Conservation (phyloP, 2,797 vertebrate species). For the Poeciliopsis paucimaculata region DNA sequence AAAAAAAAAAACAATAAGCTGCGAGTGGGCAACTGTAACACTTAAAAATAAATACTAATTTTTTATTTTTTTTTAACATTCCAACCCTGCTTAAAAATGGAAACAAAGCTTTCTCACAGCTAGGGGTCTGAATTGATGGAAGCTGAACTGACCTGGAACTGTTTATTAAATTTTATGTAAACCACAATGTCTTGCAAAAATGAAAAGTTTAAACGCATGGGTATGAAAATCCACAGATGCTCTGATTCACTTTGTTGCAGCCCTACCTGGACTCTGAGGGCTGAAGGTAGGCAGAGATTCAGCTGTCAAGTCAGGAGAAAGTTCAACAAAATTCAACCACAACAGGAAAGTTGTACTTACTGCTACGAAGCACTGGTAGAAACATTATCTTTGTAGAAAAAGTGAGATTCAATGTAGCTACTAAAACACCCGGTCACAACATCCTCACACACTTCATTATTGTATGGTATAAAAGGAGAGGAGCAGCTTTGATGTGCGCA, state of each 20-base stretch:
- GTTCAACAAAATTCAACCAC: not conserved
- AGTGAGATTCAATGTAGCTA: not conserved
- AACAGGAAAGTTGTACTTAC: not conserved
- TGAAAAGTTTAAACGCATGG: not conserved
- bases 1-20: slow-evolving; percentile 73
- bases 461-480: slow-evolving; percentile 46
- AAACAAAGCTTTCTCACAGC: too few species aligned
- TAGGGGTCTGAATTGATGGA: not conserved
- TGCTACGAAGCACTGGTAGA: not conserved
- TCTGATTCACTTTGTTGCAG: not conserved
- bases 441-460: slow-evolving; percentile 19
- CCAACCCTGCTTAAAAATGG: slow-evolving; percentile 34
- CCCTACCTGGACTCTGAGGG: not conserved
- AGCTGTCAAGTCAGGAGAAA: not conserved
- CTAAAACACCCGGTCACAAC: not conserved
- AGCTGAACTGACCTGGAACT: not conserved
- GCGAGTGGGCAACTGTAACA: slow-evolving; percentile 71
- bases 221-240: not conserved
- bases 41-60: slow-evolving; percentile 73
- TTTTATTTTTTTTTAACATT: slow-evolving; percentile 35
- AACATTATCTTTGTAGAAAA: not conserved
- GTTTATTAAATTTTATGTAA: not conserved
- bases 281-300: not conserved
- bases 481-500: slow-evolving; percentile 44
- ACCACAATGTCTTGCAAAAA: not conserved